Conservation (phyloP, 2,113 vertebrate genomes). For the Scartelaos histophorus region DNA sequence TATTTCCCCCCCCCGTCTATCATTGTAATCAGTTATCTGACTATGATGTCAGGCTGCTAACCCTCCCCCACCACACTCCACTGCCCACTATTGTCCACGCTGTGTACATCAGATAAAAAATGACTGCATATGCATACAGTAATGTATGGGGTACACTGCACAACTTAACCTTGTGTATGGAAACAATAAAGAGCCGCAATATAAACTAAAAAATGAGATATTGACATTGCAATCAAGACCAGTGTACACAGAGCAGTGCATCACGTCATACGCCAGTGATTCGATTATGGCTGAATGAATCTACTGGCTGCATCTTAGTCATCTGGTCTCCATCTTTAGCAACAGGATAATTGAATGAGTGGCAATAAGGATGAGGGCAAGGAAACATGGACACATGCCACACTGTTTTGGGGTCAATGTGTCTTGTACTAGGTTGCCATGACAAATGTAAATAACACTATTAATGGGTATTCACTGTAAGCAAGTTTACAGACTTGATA, state of each 20-base stretch:
- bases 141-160: neutral
- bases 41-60: constrained; percentile 67
- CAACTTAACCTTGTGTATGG: constrained; percentile 2
- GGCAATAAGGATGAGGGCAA: constrained; percentile 51
- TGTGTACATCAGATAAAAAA: constrained; percentile 11
- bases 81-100: constrained; percentile 27
- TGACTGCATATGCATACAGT: constrained; percentile 2
- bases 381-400: constrained; percentile 39
- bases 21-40: constrained; percentile 72
- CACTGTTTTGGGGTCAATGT: constrained; percentile 21
- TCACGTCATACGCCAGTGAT: constrained; percentile 54
- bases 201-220: neutral
- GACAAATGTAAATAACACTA: constrained; percentile 20
- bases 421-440: neutral
- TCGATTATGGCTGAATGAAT: constrained; percentile 60
- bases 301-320: constrained; percentile 55
- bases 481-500: neutral
- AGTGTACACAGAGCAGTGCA: constrained; percentile 20
- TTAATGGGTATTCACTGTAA: constrained; percentile 7
- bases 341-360: constrained; percentile 65
- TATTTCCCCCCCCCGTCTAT: constrained; percentile 19
- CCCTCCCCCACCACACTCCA: constrained; percentile 60
- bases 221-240: constrained; percentile 6
- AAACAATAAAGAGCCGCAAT: neutral
- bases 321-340: constrained; percentile 62